Evolutionary conservation across 2,113 vertebrate genomes (phyloP).

Genomic region (Aspiorhynchus laticeps): DNA sequence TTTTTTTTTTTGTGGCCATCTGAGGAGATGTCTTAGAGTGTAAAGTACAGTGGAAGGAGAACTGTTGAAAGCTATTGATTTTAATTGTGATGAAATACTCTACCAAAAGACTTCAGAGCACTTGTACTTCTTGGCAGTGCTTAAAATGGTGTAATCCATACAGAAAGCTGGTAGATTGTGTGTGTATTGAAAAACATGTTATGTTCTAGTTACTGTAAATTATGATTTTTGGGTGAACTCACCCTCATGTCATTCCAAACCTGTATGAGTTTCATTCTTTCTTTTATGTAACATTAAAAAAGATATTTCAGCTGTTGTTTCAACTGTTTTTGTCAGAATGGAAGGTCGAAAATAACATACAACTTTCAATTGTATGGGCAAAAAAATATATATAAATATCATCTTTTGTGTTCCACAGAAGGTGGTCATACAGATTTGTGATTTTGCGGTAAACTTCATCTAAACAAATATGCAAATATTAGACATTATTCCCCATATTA

Average conservation of each 20-base stretch:
- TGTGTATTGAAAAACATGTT: too few relatives aligned
- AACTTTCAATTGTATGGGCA: neutral
- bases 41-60: neutral
- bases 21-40: neutral
- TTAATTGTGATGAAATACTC: conserved; percentile 19
- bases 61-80: conserved; percentile 22
- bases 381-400: neutral
- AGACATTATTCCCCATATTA: neutral
- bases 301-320: neutral
- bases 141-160: conserved; percentile 1
- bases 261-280: neutral
- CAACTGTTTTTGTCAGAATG: neutral
- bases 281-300: neutral
- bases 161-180: neutral
- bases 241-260: neutral
- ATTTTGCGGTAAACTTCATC: neutral
- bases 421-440: neutral
- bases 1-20: neutral
- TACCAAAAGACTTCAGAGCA: neutral
- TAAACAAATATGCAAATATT: neutral
- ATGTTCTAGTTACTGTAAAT: neutral
- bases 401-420: neutral
- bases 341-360: neutral
- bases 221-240: neutral
- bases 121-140: neutral